Base-by-base conservation (phyloP, 2,113 vertebrate species). In the Cromileptes altivelis region DNA sequence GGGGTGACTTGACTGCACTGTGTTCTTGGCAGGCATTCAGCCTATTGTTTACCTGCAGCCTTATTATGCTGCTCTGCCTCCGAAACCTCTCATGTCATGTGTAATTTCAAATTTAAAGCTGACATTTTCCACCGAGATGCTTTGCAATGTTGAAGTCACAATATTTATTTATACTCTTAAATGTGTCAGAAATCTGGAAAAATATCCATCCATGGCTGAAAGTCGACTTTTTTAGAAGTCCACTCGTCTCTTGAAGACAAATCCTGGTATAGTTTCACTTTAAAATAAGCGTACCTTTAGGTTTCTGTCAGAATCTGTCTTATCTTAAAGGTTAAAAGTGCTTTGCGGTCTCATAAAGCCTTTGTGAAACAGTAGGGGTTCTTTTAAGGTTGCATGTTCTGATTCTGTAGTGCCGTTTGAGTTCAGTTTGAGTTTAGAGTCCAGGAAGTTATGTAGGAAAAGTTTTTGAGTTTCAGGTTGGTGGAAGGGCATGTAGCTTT, bases 31-130 rank as follows among this genome's bases (percentile, higher is more conserved):
- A 79, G 33, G 21, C 27, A 2, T 23, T 75, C 33, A 58, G 27
- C 17, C 58, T 19, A 12, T 78, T 82, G 57, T 91, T 90, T 81
- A 81, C 84, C 74, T 56, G 75, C 71, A 45, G 75, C 47, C 47
- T 58, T 47, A 69, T 73, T 55, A 45, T 17, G 19, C 76, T 2
- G 55, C 3, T n/a, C 19, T 14, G 40, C 53, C 7, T 30, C 61
- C 2, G 4, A 63, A 72, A 53, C 19, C 52, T 57, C 61, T 21
- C 27, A 1, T 61, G 63, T 82, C 69, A 14, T 4, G 23, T 57
- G 55, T 33, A 25, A 74, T 73, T 74, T 85, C 17, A 63, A 64
- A 42, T 80, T 52, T n/a, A 40, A 62, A 52, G 52, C 4, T 79
- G 68, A 57, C 7, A 53, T 72, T 80, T 71, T 67, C 58, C 10